phyloP scores from a whole-genome alignment of 2,888 invertebrate species.

The Auanema freiburgensis region DNA sequence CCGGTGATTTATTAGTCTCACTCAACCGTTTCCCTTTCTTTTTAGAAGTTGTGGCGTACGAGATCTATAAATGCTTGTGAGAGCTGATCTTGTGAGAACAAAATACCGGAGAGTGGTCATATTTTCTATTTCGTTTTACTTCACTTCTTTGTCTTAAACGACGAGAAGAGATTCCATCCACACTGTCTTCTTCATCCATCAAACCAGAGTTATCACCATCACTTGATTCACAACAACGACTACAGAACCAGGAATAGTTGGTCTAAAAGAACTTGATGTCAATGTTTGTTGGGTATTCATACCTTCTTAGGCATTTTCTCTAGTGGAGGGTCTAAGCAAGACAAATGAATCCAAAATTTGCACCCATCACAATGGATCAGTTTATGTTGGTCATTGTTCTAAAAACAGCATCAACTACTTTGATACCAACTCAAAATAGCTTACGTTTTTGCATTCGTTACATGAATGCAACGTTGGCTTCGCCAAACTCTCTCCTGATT shows the following conservation, averaged over 20 bases:
- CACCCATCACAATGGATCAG: constrained; percentile 94
- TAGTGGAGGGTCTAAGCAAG: constrained; percentile 90
- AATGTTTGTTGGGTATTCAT: constrained; percentile 67
- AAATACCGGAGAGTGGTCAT: too few relatives aligned
- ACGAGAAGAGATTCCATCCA: background rate
- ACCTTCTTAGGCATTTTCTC: constrained; percentile 92
- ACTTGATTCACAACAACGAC: constrained; percentile 29
- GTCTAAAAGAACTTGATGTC: background rate
- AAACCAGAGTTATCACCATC: constrained; percentile 17
- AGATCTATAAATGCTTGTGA: too few relatives aligned
- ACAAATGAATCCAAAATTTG: constrained; percentile 85
- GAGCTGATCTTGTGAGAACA: too few relatives aligned
- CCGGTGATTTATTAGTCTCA: too few relatives aligned
- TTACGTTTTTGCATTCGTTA: constrained; percentile 9
- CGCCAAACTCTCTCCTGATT: background rate
- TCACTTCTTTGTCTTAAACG: constrained; percentile 4
- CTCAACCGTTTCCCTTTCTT: too few relatives aligned
- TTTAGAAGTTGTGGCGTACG: too few relatives aligned
- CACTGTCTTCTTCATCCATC: background rate
- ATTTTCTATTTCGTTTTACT: too few relatives aligned
- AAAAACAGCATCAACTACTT: constrained; percentile 50
- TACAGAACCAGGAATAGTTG: constrained; percentile 33
- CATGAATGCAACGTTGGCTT: constrained; percentile 6
- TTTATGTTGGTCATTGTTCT: constrained; percentile 86
- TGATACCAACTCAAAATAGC: background rate